Conservation (phyloP, 1,140 invertebrate genomes). For the Rhopalosiphum padi region DNA sequence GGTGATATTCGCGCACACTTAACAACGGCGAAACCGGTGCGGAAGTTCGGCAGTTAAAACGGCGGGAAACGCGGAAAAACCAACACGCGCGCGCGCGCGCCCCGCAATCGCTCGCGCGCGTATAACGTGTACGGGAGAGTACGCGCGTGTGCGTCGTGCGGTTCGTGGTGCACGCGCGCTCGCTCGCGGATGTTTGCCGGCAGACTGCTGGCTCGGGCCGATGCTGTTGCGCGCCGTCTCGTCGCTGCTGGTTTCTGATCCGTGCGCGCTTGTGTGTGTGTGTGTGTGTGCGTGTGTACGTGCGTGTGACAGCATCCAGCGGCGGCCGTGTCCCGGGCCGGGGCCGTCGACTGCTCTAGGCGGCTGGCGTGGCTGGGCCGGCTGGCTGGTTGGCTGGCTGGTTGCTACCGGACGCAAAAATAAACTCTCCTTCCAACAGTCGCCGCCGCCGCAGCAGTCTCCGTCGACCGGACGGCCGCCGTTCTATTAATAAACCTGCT, state of each 20-base stretch:
- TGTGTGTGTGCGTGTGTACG: not conserved
- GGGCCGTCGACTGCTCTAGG: slow-evolving; percentile 11
- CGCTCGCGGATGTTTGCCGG: slow-evolving; percentile 42
- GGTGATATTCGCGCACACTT: not conserved
- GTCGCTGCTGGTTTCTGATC: slow-evolving; percentile 30
- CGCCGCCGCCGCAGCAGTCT: not conserved
- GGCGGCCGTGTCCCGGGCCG: slow-evolving; percentile 38
- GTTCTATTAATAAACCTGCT: slow-evolving; percentile 47
- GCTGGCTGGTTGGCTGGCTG: too few relatives aligned
- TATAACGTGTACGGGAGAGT: not conserved
- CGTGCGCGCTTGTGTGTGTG: not conserved
- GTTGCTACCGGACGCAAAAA: slow-evolving; percentile 41
- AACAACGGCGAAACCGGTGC: not conserved
- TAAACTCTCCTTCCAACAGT: slow-evolving; percentile 51
- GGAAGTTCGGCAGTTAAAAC: not conserved
- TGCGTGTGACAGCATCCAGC: slow-evolving; percentile 45
- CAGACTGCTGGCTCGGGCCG: slow-evolving; percentile 36
- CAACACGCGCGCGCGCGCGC: not conserved
- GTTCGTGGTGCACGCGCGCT: slow-evolving; percentile 26
- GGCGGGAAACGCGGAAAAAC: not conserved
- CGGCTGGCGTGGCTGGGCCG: not conserved
- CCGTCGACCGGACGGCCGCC: slow-evolving; percentile 34
- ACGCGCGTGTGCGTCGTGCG: slow-evolving; percentile 9
- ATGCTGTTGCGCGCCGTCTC: slow-evolving; percentile 12
- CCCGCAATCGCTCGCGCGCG: not conserved